Conservation (phyloP, 1,140 invertebrate species). For the Camponotus pennsylvanicus region DNA sequence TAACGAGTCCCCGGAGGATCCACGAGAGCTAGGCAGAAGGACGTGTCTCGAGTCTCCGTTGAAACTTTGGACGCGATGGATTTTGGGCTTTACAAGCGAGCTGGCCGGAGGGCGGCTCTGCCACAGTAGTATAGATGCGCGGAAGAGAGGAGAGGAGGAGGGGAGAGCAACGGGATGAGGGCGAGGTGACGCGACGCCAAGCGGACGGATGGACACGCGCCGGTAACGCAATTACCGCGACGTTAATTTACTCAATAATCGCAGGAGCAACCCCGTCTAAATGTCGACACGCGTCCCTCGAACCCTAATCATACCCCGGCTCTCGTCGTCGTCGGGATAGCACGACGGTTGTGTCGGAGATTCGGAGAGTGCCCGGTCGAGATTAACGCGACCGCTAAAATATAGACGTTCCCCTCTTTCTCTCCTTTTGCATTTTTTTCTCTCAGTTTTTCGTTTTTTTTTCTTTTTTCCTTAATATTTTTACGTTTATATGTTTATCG, state of each 20-base stretch:
- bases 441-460: not conserved
- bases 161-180: constrained; percentile 20
- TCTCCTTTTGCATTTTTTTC: not conserved
- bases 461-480: not conserved
- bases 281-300: constrained; percentile 81
- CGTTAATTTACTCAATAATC: constrained; percentile 85
- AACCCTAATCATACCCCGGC: constrained; percentile 41
- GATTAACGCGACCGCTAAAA: constrained; percentile 15
- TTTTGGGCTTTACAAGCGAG: constrained; percentile 52
- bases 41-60: constrained; percentile 20
- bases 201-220: constrained; percentile 77
- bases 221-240: constrained; percentile 82
- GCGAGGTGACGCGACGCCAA: constrained; percentile 59
- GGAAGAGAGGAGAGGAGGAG: constrained; percentile 20
- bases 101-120: constrained; percentile 23
- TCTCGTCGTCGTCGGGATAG: constrained; percentile 18
- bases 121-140: constrained; percentile 24
- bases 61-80: constrained; percentile 41
- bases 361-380: constrained; percentile 10
- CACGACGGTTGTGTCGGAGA: too few relatives aligned
- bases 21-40: not conserved
- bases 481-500: not conserved
- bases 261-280: constrained; percentile 80
- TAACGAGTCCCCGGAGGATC: constrained; percentile 67
- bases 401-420: not conserved